phyloP scores from a whole-genome alignment of 1,140 invertebrate genomes.

The Tyrophagus putrescentiae region DNA sequence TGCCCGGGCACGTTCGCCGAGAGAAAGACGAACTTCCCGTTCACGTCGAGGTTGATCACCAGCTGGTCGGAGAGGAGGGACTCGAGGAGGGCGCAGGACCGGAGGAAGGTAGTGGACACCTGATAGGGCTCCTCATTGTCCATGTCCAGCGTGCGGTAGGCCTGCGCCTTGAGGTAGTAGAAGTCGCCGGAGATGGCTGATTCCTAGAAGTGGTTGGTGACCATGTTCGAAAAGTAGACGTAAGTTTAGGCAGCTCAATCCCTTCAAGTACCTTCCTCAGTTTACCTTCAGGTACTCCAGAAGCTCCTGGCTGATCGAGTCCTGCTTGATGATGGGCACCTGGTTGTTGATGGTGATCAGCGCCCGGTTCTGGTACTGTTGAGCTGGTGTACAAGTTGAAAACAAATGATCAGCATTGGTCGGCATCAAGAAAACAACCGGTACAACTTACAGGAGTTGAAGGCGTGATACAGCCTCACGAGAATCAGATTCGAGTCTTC shows the following conservation, averaged over 20 bases:
- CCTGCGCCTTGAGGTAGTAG: constrained; percentile 20
- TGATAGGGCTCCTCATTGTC: constrained; percentile 13
- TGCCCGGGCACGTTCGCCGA: constrained; percentile 28
- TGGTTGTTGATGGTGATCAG: constrained; percentile 14
- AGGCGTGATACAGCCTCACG: constrained; percentile 14
- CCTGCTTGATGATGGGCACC: constrained; percentile 10
- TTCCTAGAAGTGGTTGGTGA: neutral
- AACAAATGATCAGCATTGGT: neutral
- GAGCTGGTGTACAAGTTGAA: neutral
- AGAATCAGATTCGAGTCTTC: constrained; percentile 16
- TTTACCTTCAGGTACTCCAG: neutral
- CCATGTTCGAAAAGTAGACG: no score
- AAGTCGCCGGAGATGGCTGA: neutral
- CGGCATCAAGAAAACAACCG: neutral
- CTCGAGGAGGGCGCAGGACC: constrained; percentile 43
- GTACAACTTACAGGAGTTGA: constrained; percentile 9
- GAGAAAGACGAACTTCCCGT: constrained; percentile 52
- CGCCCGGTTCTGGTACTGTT: constrained; percentile 1
- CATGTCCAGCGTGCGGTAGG: neutral
- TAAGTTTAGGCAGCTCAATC: no score
- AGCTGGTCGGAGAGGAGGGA: constrained; percentile 51
- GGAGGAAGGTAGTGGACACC: constrained; percentile 12
- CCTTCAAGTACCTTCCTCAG: no score
- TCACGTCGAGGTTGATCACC: constrained; percentile 52
- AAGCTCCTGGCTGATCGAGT: constrained; percentile 4